phyloP scores from a whole-genome alignment of 2,113 vertebrate genomes.

The Clarias batrachus region DNA sequence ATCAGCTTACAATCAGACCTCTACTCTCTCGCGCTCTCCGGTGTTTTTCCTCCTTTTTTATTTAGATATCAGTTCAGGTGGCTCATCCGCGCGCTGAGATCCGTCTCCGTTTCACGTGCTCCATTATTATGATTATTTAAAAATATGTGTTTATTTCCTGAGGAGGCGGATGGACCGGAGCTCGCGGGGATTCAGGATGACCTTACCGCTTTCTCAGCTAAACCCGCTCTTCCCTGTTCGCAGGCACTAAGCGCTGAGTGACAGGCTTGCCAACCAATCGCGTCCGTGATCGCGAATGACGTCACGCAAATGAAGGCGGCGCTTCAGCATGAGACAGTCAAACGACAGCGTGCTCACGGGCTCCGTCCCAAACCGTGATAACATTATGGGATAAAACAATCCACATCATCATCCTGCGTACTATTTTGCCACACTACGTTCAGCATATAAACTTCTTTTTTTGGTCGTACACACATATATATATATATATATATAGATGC shows the following conservation, averaged over 20 bases:
- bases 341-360: not conserved
- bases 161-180: constrained; percentile 50
- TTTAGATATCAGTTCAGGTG: constrained; percentile 42
- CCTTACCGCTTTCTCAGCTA: constrained; percentile 76
- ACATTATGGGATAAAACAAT: not conserved
- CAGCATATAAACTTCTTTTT: not conserved
- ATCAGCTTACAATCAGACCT: constrained; percentile 71
- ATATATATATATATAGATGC: not conserved
- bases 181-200: constrained; percentile 75
- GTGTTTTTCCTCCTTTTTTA: constrained; percentile 23
- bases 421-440: not conserved
- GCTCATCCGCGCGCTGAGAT: constrained; percentile 56
- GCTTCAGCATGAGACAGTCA: constrained; percentile 40
- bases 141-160: not conserved
- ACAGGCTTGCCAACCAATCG: constrained; percentile 59
- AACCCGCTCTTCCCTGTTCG: constrained; percentile 65
- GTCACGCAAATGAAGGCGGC: constrained; percentile 56
- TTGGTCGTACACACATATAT: not conserved
- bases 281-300: accelerated
- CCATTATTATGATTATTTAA: constrained; percentile 50
- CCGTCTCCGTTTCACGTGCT: constrained; percentile 47
- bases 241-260: constrained; percentile 56
- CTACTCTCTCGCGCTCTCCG: constrained; percentile 43
- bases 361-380: not conserved
- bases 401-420: not conserved